Conservation (phyloP, 2,113 vertebrate genomes). For the Narcine bancroftii region DNA sequence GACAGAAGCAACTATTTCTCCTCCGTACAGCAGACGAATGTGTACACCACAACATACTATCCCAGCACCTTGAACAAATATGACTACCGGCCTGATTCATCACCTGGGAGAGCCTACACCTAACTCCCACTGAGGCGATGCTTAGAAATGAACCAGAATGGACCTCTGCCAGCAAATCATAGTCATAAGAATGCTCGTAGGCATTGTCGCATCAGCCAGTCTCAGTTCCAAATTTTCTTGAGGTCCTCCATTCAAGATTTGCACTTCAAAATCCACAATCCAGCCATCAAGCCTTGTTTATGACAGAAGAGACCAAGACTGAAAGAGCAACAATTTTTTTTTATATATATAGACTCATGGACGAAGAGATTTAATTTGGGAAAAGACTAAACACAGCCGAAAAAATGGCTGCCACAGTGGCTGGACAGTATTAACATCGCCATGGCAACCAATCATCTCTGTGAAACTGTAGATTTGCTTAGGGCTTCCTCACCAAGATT, state of each 20-base stretch:
- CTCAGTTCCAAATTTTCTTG: conserved; percentile 2
- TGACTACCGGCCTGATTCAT: conserved; percentile 85
- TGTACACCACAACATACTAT: conserved; percentile 97
- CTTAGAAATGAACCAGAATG: neutral
- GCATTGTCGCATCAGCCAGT: neutral
- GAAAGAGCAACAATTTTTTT: neutral
- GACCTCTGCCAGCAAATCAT: neutral
- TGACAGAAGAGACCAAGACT: neutral
- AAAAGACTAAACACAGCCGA: neutral
- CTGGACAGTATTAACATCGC: neutral
- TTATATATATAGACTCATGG: neutral
- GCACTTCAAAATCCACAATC: neutral
- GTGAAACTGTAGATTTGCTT: neutral
- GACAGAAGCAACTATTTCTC: conserved; percentile 82
- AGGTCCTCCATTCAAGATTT: neutral
- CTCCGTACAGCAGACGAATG: conserved; percentile 87
- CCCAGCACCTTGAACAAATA: conserved; percentile 84
- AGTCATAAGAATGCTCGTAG: neutral
- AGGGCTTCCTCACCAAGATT: neutral
- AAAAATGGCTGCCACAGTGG: neutral
- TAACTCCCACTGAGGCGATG: conserved; percentile 54
- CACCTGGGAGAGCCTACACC: conserved; percentile 89
- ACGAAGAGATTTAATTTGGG: neutral
- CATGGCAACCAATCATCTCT: neutral
- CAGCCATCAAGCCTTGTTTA: neutral